Conservation (phyloP, 2,888 invertebrate species). For the Drosophila cracens region DNA sequence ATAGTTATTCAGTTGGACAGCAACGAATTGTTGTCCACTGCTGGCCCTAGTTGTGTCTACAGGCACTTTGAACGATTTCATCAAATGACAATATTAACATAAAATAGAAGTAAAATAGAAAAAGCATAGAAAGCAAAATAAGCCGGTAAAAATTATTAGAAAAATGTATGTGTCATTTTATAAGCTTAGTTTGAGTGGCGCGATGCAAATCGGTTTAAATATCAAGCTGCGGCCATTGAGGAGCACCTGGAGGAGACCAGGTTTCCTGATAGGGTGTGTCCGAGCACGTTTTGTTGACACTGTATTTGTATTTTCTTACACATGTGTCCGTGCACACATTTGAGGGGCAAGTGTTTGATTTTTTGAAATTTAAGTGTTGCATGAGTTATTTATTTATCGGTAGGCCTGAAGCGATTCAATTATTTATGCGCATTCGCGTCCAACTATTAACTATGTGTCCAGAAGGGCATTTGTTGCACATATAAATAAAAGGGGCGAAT, state of each 20-base stretch:
- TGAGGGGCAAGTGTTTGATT: slow-evolving; percentile 26
- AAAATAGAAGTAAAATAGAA: background rate
- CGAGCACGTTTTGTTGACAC: slow-evolving; percentile 30
- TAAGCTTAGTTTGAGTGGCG: background rate
- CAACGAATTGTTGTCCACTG: slow-evolving; percentile 31
- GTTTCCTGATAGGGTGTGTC: slow-evolving; percentile 8
- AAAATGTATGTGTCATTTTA: slow-evolving; percentile 36
- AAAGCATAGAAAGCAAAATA: slow-evolving; percentile 15
- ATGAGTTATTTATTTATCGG: slow-evolving; percentile 47
- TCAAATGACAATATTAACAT: slow-evolving; percentile 51
- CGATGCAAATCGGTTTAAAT: slow-evolving; percentile 49
- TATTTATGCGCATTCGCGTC: slow-evolving; percentile 49
- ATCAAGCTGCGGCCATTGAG: slow-evolving; percentile 6
- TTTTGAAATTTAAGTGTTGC: slow-evolving; percentile 29
- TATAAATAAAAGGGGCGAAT: slow-evolving; percentile 16
- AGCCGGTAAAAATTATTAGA: slow-evolving; percentile 15
- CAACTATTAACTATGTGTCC: slow-evolving; percentile 30
- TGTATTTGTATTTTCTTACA: slow-evolving; percentile 6
- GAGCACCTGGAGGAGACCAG: slow-evolving; percentile 1
- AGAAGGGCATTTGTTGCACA: slow-evolving; percentile 9
- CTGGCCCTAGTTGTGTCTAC: slow-evolving; percentile 47
- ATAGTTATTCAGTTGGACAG: slow-evolving; percentile 31
- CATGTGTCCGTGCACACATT: background rate
- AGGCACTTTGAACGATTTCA: slow-evolving; percentile 75
- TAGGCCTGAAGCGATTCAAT: slow-evolving; percentile 46